Conservation (phyloP, 1,140 invertebrate genomes). For the Liolophura sinensis region DNA sequence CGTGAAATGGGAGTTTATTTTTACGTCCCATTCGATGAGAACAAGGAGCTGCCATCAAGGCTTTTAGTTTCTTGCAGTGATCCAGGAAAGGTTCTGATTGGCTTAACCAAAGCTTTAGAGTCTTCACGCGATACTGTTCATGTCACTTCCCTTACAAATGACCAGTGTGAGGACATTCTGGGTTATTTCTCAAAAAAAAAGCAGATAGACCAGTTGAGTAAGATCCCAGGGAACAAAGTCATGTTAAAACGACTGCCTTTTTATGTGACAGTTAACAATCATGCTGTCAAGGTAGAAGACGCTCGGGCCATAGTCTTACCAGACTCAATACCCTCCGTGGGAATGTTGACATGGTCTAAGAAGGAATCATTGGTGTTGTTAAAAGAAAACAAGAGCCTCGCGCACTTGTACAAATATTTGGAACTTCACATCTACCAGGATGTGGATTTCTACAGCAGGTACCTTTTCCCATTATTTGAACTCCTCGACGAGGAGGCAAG, state of each 20-base stretch:
- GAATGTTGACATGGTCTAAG: slow-evolving; percentile 15
- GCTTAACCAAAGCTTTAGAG: no score
- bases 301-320: neutral
- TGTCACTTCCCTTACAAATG: neutral
- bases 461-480: slow-evolving; percentile 21
- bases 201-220: neutral
- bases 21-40: no score
- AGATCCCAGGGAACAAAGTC: neutral
- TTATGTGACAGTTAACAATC: neutral
- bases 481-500: slow-evolving; percentile 7
- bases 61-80: no score
- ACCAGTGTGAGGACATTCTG: neutral
- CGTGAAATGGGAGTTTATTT: no score
- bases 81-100: no score
- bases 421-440: slow-evolving; percentile 3
- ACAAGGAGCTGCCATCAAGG: no score
- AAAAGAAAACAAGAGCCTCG: neutral
- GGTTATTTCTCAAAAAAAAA: slow-evolving; percentile 2
- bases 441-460: slow-evolving; percentile 18
- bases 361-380: slow-evolving; percentile 13
- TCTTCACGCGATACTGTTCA: no score
- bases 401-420: slow-evolving; percentile 11
- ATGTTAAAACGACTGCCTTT: slow-evolving; percentile 8
- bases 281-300: neutral
- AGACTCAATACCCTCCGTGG: slow-evolving; percentile 1